These are phyloP conservation scores for Lasiurus cinereus DNA, from an alignment of 2,113 vertebrate species.

Conservation along the genomic window DNA sequence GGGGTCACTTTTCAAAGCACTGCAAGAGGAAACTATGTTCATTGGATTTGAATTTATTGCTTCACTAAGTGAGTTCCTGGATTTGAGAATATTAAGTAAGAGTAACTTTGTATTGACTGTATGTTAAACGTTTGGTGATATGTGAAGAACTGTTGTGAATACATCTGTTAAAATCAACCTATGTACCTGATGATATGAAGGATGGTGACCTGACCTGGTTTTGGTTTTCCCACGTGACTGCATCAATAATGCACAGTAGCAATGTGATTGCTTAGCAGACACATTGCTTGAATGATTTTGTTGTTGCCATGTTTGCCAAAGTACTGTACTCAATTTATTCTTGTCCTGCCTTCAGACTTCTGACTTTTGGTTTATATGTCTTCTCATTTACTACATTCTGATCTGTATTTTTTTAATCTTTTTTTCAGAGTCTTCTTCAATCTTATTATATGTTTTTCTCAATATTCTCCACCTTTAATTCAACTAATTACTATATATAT, in stretches of 20 bases:
- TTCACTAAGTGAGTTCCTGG: neutral
- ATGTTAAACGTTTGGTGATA: neutral
- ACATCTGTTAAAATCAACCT: neutral
- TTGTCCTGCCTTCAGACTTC: neutral
- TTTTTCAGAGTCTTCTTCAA: neutral
- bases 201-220: neutral
- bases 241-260: accelerated
- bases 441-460: neutral
- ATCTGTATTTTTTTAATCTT: conserved; percentile 2
- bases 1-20: neutral
- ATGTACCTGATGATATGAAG: neutral
- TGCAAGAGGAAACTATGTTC: neutral
- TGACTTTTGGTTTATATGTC: neutral
- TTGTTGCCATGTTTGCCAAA: neutral
- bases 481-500: neutral
- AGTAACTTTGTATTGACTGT: neutral
- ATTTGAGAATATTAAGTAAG: neutral
- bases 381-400: neutral
- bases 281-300: neutral
- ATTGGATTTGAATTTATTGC: neutral
- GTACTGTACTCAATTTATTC: neutral
- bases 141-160: conserved; percentile 1
- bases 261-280: neutral
- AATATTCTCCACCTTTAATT: neutral
- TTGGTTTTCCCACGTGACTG: neutral